Evolutionary conservation across 2,888 invertebrate genomes (phyloP).

Genomic region (Molanna angustata): DNA sequence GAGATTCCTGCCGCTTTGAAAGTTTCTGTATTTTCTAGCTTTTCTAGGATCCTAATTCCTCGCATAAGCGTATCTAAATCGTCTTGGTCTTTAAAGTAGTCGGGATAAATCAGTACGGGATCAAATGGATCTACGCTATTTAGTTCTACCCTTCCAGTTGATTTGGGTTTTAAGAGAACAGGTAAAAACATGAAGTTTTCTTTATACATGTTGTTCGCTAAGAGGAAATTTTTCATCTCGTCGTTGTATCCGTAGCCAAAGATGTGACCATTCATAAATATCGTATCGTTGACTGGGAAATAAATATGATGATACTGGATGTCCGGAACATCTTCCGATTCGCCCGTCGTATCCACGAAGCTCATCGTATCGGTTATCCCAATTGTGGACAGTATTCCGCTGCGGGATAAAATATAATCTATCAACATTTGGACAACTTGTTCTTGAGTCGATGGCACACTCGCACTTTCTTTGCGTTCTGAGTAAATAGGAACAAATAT

Average conservation of each 20-base stretch:
- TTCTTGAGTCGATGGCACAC: neutral
- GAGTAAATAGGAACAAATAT: conserved; percentile 40
- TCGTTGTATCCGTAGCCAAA: conserved; percentile 39
- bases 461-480: conserved; percentile 6
- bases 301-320: conserved; percentile 48
- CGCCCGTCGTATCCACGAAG: conserved; percentile 49
- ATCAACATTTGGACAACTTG: conserved; percentile 40
- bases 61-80: conserved; percentile 52
- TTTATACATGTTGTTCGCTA: conserved; percentile 38
- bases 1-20: conserved; percentile 43
- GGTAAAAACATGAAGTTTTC: conserved; percentile 44
- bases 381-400: conserved; percentile 49
- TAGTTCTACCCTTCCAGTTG: conserved; percentile 56
- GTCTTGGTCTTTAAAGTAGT: conserved; percentile 57
- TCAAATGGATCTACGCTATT: conserved; percentile 55
- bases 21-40: conserved; percentile 43
- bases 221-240: conserved; percentile 37
- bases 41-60: conserved; percentile 42
- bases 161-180: conserved; percentile 48
- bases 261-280: conserved; percentile 36
- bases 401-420: conserved; percentile 49
- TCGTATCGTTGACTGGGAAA: conserved; percentile 38
- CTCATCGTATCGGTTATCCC: conserved; percentile 49
- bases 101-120: conserved; percentile 59
- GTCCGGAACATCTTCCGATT: conserved; percentile 47